Conservation (phyloP, 2,888 invertebrate genomes). For the Helobdella robusta region DNA sequence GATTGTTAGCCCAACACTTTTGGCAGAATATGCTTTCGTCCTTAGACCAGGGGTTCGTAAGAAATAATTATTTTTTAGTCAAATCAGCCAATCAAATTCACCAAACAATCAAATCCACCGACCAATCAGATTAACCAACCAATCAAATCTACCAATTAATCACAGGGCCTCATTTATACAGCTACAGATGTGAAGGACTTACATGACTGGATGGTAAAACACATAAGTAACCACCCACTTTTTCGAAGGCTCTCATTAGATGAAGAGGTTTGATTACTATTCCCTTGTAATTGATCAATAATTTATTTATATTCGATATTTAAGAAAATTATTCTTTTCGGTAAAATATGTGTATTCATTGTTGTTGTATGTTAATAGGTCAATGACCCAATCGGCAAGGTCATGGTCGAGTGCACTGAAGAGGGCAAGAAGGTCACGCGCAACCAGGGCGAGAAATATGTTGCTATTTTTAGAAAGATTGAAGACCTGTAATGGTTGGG, state of each 20-base stretch:
- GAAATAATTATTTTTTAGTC: not conserved
- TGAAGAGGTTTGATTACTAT: slow-evolving; percentile 63
- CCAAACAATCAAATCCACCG: too few relatives aligned
- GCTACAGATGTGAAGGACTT: slow-evolving; percentile 95
- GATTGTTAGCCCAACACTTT: slow-evolving; percentile 80
- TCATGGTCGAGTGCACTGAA: slow-evolving; percentile 83
- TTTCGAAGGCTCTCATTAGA: slow-evolving; percentile 66
- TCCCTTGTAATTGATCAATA: too few relatives aligned
- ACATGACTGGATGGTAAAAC: slow-evolving; percentile 90
- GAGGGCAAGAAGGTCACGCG: slow-evolving; percentile 95
- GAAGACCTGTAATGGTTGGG: too few relatives aligned
- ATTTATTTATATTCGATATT: not conserved
- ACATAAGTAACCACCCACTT: slow-evolving; percentile 79
- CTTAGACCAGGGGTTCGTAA: slow-evolving; percentile 66
- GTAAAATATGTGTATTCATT: not conserved
- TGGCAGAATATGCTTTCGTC: slow-evolving; percentile 95
- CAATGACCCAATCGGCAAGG: slow-evolving; percentile 73
- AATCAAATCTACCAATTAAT: not conserved
- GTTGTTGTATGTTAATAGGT: slow-evolving; percentile 49
- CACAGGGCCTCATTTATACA: slow-evolving; percentile 79
- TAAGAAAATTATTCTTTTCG: not conserved
- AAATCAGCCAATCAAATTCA: too few relatives aligned
- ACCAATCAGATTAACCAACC: not conserved
- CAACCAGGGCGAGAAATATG: slow-evolving; percentile 82
- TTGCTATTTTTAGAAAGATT: slow-evolving; percentile 67